These are phyloP conservation scores for Parambassis ranga DNA, from an alignment of 2,797 vertebrate species.

Conservation along the genomic window DNA sequence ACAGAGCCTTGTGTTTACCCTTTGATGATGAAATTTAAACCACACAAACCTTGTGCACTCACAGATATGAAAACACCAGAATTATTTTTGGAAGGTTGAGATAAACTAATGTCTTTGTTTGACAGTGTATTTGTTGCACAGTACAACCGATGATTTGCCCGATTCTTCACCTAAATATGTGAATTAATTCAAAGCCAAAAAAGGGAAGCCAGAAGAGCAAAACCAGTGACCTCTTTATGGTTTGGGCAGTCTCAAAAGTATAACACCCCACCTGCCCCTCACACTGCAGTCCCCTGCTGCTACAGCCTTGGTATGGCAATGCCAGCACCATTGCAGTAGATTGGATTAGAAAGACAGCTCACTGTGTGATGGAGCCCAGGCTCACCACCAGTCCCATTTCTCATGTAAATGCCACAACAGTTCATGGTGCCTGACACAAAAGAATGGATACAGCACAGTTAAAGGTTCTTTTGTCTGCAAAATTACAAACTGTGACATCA, in stretches of 20 bases:
- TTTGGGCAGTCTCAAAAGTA: constrained; percentile 83
- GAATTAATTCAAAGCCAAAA: too few relatives aligned
- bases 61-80: too few relatives aligned
- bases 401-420: constrained; percentile 92
- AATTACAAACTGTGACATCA: constrained; percentile 82
- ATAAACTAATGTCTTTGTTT: too few relatives aligned
- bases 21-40: too few relatives aligned
- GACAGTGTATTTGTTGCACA: too few relatives aligned
- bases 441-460: constrained; percentile 85
- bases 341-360: constrained; percentile 91
- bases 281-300: constrained; percentile 89
- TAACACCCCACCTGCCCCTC: constrained; percentile 84
- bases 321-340: constrained; percentile 84
- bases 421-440: constrained; percentile 83
- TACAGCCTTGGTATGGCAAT: constrained; percentile 82
- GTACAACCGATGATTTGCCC: too few relatives aligned
- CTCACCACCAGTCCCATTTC: constrained; percentile 85
- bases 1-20: too few relatives aligned
- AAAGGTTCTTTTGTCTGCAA: constrained; percentile 85
- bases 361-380: constrained; percentile 81
- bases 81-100: too few relatives aligned
- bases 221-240: constrained; percentile 82
- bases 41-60: too few relatives aligned
- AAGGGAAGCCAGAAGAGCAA: constrained; percentile 85
- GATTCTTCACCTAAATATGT: too few relatives aligned